Percentiles rank a stretch among this genome's conserved stretches.
Evolutionary conservation across 2,113 vertebrate genomes (phyloP).

Genomic region (Atherinomorus stipes): DNA sequence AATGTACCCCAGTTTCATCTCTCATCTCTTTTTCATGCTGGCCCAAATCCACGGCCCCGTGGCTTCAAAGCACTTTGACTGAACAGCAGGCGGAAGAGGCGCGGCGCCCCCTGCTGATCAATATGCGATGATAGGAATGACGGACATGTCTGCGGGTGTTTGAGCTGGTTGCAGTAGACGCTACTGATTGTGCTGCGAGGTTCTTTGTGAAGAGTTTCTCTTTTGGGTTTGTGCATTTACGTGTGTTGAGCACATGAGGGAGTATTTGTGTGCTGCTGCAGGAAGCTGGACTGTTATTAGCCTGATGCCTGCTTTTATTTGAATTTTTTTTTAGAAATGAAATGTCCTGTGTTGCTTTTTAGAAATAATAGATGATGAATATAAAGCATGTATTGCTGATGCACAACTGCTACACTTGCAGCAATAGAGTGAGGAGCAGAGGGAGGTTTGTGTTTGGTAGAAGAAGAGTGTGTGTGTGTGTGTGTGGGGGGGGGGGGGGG

Average conservation of each 20-base stretch:
- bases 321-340: not conserved
- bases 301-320: slow-evolving; percentile 14
- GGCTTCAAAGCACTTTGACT: slow-evolving; percentile 63
- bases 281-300: slow-evolving; percentile 17
- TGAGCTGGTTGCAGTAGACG: not conserved
- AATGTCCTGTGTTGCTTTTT: not conserved
- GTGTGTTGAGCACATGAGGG: slow-evolving; percentile 33
- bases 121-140: not conserved
- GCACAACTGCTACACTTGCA: slow-evolving; percentile 15
- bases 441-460: slow-evolving; percentile 1
- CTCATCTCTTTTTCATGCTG: slow-evolving; percentile 8
- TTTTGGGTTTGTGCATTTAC: not conserved
- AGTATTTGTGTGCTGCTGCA: slow-evolving; percentile 5
- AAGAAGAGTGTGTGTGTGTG: too few relatives aligned
- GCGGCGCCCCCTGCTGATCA: slow-evolving; percentile 22
- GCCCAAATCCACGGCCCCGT: not conserved
- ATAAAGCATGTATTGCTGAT: slow-evolving; percentile 7
- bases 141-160: not conserved
- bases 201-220: not conserved
- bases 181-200: slow-evolving; percentile 6
- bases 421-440: not conserved
- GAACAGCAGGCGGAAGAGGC: not conserved
- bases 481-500: too few relatives aligned
- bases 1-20: slow-evolving; percentile 42
- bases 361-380: slow-evolving; percentile 32